phyloP scores from a whole-genome alignment of 2,797 vertebrate species.

The Simalia tracyae region DNA sequence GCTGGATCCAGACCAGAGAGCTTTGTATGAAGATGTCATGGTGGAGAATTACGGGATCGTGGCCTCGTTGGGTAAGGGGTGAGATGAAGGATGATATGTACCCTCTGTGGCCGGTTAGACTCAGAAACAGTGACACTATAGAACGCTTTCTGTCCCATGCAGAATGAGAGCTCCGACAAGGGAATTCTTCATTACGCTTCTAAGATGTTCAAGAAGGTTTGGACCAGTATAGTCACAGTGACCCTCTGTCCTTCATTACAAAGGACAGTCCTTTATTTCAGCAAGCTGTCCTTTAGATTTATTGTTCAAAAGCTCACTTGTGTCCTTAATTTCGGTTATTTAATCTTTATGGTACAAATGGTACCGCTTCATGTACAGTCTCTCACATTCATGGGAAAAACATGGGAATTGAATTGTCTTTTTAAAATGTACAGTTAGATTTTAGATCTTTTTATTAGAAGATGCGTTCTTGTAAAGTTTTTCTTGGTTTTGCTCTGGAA shows the following conservation, averaged over 20 bases:
- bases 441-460: too few relatives aligned
- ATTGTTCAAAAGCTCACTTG: too few relatives aligned
- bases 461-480: too few relatives aligned
- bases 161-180: not conserved
- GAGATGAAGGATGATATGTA: not conserved
- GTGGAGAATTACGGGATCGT: constrained; percentile 25
- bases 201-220: not conserved
- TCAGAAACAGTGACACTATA: not conserved
- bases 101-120: not conserved
- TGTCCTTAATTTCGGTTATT: too few relatives aligned
- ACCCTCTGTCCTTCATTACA: not conserved
- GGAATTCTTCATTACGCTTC: not conserved
- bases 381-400: not conserved
- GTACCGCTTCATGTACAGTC: not conserved
- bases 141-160: not conserved
- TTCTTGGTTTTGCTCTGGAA: too few relatives aligned
- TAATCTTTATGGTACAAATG: not conserved
- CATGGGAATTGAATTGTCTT: not conserved
- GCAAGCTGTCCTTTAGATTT: too few relatives aligned
- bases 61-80: constrained; percentile 13
- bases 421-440: too few relatives aligned
- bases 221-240: not conserved
- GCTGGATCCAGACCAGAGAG: not conserved
- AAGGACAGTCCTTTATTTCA: too few relatives aligned
- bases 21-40: constrained; percentile 29